phyloP scores from a whole-genome alignment of 2,888 invertebrate genomes.

The Cantharis flavilabris region DNA sequence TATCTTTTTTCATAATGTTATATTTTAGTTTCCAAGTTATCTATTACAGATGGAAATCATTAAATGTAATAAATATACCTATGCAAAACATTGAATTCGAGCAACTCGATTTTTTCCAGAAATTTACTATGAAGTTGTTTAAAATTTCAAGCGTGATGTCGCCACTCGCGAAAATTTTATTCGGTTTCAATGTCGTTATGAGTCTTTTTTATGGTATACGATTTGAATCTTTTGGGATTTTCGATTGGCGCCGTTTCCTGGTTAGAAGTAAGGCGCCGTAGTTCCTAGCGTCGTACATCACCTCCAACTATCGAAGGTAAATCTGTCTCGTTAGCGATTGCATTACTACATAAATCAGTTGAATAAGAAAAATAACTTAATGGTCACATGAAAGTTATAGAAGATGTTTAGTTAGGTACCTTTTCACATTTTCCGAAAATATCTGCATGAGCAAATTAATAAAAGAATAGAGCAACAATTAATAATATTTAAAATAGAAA shows the following conservation, averaged over 20 bases:
- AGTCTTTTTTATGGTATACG: conserved; percentile 43
- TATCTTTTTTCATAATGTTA: no score
- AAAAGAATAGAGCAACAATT: neutral
- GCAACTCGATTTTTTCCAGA: conserved; percentile 31
- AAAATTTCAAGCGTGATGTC: conserved; percentile 37
- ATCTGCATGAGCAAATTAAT: neutral
- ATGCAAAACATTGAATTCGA: neutral
- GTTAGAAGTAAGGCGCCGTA: conserved; percentile 38
- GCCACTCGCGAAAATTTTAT: conserved; percentile 38
- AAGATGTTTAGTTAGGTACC: conserved; percentile 39
- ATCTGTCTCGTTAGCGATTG: conserved; percentile 49
- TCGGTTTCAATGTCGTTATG: conserved; percentile 41
- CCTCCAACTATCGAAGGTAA: conserved; percentile 36
- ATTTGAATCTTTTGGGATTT: conserved; percentile 47
- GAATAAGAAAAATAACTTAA: conserved; percentile 49
- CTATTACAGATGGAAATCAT: no score
- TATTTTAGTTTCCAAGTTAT: no score
- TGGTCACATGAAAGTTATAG: conserved; percentile 53
- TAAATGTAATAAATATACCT: no score
- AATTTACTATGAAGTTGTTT: conserved; percentile 47
- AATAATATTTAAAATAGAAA: neutral
- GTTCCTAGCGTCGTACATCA: conserved; percentile 39
- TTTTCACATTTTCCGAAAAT: conserved; percentile 35
- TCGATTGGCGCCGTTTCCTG: conserved; percentile 46
- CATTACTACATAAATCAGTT: conserved; percentile 48